Evolutionary conservation across 2,888 invertebrate genomes (phyloP), one percentile per base, ranked within the genome.

Genomic region (Synanthedon vespiformis): DNA sequence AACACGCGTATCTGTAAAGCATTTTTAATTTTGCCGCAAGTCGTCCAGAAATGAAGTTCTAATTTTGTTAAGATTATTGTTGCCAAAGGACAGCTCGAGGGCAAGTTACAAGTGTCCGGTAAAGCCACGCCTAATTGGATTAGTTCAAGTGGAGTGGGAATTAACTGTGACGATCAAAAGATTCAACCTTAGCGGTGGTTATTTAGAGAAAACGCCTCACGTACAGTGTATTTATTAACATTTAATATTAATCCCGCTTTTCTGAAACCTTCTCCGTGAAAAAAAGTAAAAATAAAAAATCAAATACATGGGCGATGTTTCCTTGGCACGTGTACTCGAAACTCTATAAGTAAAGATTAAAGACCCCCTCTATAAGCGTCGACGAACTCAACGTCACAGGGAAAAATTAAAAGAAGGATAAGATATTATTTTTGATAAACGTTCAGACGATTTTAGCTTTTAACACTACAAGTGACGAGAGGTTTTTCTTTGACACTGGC

Each of bases 401-500:
- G 69, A 71, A 70, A 73, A 73, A 76, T 77, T 74, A 72, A 73
- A 73, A 72, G 62, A 62, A 68, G 62, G 61, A 67, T 65, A 64
- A 62, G 62, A 59, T 52, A 54, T 55, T 53, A 53, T 58, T 58
- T 57, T 49, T 40, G 51, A 44, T 4, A 6, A n/a, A 14, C 6
- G 44, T 14, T 44, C 44, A 44, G n/a, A n/a, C 44, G 12, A 44
- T 12, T 44, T 13, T 44, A n/a, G n/a, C 12, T 44, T 67, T 63
- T 72, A 68, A 55, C 55, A 48, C 58, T 51, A 56, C 55, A 54
- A 51, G 27, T 51, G 56, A 67, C 60, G 64, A 65, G 62, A 57
- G 57, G 56, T 64, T 72, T 76, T 70, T 52, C 59, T 57, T 53
- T 63, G 58, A 59, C 53, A 44, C 57, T 58, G 55, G 50, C 56